These are phyloP conservation scores for Prionchulus punctatus DNA, from an alignment of 2,888 invertebrate genomes.

Conservation along the genomic window DNA sequence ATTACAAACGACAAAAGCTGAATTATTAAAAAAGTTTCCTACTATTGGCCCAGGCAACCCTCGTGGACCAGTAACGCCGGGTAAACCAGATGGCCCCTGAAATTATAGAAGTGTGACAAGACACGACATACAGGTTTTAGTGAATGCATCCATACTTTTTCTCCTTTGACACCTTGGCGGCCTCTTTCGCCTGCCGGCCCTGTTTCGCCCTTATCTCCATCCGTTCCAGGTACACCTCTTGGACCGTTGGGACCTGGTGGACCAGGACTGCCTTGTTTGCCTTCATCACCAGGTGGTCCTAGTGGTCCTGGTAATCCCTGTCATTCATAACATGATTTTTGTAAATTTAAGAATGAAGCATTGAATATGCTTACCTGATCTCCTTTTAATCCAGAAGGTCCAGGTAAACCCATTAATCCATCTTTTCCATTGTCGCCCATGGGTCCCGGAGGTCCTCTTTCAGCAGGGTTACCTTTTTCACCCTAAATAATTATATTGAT, in stretches of 20 bases:
- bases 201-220: slow-evolving; percentile 29
- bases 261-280: slow-evolving; percentile 54
- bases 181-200: slow-evolving; percentile 18
- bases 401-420: too few species aligned
- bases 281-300: slow-evolving; percentile 67
- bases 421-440: too few species aligned
- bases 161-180: neutral
- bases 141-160: too few species aligned
- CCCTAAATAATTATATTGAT: too few species aligned
- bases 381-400: slow-evolving; percentile 32
- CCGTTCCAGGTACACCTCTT: slow-evolving; percentile 50
- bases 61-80: neutral
- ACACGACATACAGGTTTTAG: too few species aligned
- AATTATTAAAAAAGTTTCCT: neutral
- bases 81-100: neutral
- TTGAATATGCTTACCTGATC: too few species aligned
- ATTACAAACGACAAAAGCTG: neutral
- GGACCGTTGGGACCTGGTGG: slow-evolving; percentile 49
- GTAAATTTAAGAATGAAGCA: too few species aligned
- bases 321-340: too few species aligned
- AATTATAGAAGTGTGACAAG: neutral
- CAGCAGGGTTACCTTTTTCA: too few species aligned
- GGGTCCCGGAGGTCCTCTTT: too few species aligned
- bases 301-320: slow-evolving; percentile 46
- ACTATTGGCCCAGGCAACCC: neutral